A percentile compares a stretch with the other conserved stretches of the same genome.
Conservation (phyloP, 2,888 invertebrate species). For the Troides aeacus region DNA sequence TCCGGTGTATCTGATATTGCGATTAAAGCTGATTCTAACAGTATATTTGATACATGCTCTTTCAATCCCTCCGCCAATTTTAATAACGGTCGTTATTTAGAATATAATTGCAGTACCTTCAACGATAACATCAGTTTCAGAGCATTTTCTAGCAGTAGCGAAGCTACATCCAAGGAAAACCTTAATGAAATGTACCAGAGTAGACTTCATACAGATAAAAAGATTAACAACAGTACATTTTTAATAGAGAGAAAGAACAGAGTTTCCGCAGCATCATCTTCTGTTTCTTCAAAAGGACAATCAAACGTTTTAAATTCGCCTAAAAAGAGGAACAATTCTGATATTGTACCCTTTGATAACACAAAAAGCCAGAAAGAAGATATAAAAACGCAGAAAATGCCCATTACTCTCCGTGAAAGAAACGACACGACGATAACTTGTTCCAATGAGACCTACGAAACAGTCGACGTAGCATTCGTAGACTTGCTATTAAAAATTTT, state of each 20-base stretch:
- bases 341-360: too few species aligned
- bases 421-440: not conserved
- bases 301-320: not conserved
- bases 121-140: conserved; percentile 39
- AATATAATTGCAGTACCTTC: conserved; percentile 27
- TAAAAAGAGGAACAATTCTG: not conserved
- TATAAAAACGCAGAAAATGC: not conserved
- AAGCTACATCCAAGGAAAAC: conserved; percentile 50
- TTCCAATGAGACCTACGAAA: conserved; percentile 45
- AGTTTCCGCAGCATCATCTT: not conserved
- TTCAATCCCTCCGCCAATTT: conserved; percentile 24
- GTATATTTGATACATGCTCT: conserved; percentile 25
- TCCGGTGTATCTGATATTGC: not conserved
- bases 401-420: not conserved
- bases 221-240: not conserved
- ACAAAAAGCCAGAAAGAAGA: not conserved
- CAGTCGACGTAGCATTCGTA: conserved; percentile 63
- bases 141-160: conserved; percentile 49
- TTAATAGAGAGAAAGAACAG: not conserved
- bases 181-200: conserved; percentile 10
- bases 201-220: not conserved
- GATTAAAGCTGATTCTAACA: conserved; percentile 27
- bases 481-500: conserved; percentile 52
- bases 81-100: conserved; percentile 22
- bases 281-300: not conserved